Evolutionary conservation across 2,888 invertebrate genomes (phyloP).

Genomic region (Melanchra persicariae): DNA sequence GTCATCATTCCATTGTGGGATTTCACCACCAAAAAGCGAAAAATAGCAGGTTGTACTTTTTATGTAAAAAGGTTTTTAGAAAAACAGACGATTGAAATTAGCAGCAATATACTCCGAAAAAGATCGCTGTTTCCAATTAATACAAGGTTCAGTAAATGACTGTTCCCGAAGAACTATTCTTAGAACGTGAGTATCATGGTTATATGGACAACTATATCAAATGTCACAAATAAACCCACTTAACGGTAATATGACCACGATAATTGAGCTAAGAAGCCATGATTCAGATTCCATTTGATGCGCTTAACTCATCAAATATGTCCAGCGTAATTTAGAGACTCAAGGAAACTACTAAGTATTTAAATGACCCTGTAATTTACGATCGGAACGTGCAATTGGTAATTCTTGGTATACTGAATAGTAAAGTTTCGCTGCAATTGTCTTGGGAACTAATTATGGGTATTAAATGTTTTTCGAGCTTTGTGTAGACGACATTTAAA

Average conservation of each 20-base stretch:
- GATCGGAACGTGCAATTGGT: slow-evolving; percentile 38
- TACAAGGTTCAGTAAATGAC: slow-evolving; percentile 10
- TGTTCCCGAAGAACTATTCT: slow-evolving; percentile 3
- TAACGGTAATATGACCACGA: slow-evolving; percentile 25
- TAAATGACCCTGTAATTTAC: slow-evolving; percentile 53
- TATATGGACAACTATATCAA: slow-evolving; percentile 9
- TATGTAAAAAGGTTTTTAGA: not conserved
- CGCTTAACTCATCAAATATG: slow-evolving; percentile 47
- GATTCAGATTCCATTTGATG: slow-evolving; percentile 31
- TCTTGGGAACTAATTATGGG: not conserved
- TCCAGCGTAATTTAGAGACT: slow-evolving; percentile 39
- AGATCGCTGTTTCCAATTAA: not conserved
- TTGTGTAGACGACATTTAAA: not conserved
- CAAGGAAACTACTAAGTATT: slow-evolving; percentile 53
- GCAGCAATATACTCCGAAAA: slow-evolving; percentile 1
- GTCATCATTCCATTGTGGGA: too few relatives aligned
- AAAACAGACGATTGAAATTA: slow-evolving; percentile 24
- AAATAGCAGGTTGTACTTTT: too few relatives aligned
- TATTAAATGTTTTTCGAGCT: not conserved
- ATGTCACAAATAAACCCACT: slow-evolving; percentile 17
- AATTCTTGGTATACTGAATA: slow-evolving; percentile 42
- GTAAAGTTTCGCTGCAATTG: slow-evolving; percentile 30
- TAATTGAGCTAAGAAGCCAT: slow-evolving; percentile 5
- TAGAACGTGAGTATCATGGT: not conserved
- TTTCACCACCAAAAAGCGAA: too few relatives aligned